These are phyloP conservation scores for Allobates femoralis DNA, from an alignment of 2,797 vertebrate species.

Conservation along the genomic window DNA sequence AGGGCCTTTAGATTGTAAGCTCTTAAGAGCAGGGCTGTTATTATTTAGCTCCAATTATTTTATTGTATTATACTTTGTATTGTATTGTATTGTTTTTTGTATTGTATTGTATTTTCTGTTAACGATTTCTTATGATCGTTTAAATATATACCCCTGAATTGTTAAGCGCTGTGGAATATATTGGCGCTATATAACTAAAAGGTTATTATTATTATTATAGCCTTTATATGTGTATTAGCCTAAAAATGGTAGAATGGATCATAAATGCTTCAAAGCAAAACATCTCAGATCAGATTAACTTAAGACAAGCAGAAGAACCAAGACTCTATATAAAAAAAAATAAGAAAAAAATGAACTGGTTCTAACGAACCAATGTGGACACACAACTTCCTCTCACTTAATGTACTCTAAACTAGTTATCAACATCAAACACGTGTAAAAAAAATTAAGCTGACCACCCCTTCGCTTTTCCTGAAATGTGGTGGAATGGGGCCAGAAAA, in stretches of 20 bases:
- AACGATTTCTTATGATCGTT: too few relatives aligned
- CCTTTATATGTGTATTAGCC: background rate
- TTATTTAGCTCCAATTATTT: too few relatives aligned
- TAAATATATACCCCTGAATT: too few relatives aligned
- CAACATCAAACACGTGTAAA: slow-evolving; percentile 23
- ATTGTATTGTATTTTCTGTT: too few relatives aligned
- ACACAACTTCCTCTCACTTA: background rate
- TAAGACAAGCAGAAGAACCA: background rate
- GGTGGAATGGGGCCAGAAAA: slow-evolving; percentile 35
- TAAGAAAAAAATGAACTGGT: background rate
- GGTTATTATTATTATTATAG: background rate
- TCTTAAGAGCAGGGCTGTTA: too few relatives aligned
- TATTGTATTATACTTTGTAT: too few relatives aligned
- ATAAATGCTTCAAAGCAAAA: background rate
- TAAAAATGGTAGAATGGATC: background rate
- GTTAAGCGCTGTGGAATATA: too few relatives aligned
- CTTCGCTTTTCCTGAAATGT: slow-evolving; percentile 19
- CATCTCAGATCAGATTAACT: too few relatives aligned
- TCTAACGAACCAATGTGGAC: background rate
- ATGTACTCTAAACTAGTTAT: slow-evolving; percentile 19
- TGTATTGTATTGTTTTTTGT: too few relatives aligned
- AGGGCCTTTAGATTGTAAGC: too few relatives aligned
- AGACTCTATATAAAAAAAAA: background rate
- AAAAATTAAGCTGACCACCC: slow-evolving; percentile 16
- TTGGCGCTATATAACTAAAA: too few relatives aligned